These are phyloP conservation scores for Microtus oregoni DNA, from an alignment of 2,113 vertebrate species.

Conservation along the genomic window DNA sequence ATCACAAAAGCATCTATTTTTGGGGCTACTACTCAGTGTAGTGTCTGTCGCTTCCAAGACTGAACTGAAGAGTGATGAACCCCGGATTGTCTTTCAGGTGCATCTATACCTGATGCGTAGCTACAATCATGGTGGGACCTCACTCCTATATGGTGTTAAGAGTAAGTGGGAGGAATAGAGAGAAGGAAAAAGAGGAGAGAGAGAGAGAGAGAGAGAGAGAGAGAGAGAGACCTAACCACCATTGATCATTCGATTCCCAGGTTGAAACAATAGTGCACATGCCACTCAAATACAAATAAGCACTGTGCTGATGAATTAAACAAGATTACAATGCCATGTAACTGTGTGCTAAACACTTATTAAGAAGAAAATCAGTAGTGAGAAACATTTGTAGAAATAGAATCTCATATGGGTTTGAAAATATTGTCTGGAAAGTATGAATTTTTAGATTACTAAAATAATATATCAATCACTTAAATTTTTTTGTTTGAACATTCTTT, in stretches of 20 bases:
- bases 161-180: neutral
- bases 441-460: neutral
- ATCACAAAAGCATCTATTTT: neutral
- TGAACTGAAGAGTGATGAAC: neutral
- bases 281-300: neutral
- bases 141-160: neutral
- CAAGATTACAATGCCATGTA: neutral
- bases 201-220: neutral
- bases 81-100: neutral
- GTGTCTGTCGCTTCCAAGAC: neutral
- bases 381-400: neutral
- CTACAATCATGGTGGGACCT: too few species aligned
- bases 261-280: neutral
- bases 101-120: neutral
- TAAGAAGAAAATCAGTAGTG: neutral
- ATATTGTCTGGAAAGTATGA: neutral
- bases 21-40: neutral
- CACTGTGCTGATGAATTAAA: neutral
- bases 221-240: neutral
- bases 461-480: neutral
- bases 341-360: neutral
- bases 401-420: neutral
- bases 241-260: neutral
- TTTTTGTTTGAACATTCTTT: neutral
- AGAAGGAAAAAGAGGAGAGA: neutral